phyloP scores from a whole-genome alignment of 2,113 vertebrate genomes.

The Mesoclemmys tuberculata region DNA sequence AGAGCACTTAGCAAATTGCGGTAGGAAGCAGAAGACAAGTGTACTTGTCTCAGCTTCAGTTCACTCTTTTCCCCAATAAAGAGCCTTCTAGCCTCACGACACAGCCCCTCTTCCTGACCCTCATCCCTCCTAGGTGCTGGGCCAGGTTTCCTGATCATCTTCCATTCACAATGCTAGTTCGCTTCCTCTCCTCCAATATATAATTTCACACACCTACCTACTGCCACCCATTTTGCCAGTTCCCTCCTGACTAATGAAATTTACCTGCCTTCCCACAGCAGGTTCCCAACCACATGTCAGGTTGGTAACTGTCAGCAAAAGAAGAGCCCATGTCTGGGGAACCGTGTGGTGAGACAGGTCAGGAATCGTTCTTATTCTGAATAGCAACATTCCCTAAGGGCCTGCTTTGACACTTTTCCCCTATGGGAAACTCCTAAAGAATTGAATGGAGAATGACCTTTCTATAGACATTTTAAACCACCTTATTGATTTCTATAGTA shows the following conservation, averaged over 20 bases:
- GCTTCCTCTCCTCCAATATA: neutral
- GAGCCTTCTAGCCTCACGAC: neutral
- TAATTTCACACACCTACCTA: neutral
- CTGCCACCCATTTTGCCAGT: neutral
- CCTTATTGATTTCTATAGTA: accelerated
- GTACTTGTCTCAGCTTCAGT: neutral
- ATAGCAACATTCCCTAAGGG: neutral
- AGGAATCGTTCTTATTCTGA: neutral
- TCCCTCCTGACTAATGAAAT: neutral
- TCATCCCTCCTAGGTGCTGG: neutral
- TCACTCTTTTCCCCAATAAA: neutral
- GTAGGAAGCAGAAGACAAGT: conserved; percentile 36
- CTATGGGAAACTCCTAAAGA: neutral
- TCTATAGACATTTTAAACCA: accelerated
- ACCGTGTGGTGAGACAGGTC: neutral
- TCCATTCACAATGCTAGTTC: neutral
- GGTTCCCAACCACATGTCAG: neutral
- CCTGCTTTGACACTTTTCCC: neutral
- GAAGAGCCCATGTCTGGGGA: neutral
- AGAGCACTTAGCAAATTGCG: neutral
- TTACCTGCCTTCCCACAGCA: accelerated
- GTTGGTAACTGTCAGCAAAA: neutral
- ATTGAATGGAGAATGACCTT: neutral
- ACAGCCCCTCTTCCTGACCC: no score
- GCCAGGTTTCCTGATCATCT: neutral